Base-by-base conservation (phyloP, 2,888 invertebrate species). In the Megaustenia siamemsis region DNA sequence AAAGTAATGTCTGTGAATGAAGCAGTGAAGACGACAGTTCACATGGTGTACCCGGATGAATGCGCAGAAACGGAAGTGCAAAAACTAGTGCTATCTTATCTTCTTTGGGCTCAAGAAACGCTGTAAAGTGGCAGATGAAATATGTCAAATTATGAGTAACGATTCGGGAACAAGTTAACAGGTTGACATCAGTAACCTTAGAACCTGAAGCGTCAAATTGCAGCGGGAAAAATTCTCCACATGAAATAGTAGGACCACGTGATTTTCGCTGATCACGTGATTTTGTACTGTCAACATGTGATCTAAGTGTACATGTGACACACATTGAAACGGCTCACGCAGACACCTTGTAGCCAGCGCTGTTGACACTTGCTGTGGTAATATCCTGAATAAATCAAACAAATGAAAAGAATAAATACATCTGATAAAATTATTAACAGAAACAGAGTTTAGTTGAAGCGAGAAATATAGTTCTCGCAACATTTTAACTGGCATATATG, bases 261-360 rank as follows among this genome's bases (percentile, higher is more conserved):
- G 71, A 73, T 45, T 73, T n/a, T 21, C 73, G 73, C 49, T 73
- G 45, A 73, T 49, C 32, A 73, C 73, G 49, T 73, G 49, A 49
- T 73, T 49, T 28, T n/a, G 45, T 49, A 32, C 49, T 73, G 73
- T 73, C 73, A 49, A 49, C 73, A 5, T 15, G 49, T 32, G 32
- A 73, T 73, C 73, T 73, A 8, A 32, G 18, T 21, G 49, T 49
- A 73, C 49, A 73, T 24, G 35, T 18, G 73, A 73, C 49, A 18
- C 73, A 73, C 73, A 73, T 73, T 73, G 49, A 73, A 49, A 32
- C 71, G 49, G 73, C 45, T 73, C 73, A 49, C 18, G 15, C 49
- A 49, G 49, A 21, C 18, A 73, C 32, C 45, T 32, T 49, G 73
- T 24, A 49, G 28, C 28, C 49, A 49, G 32, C 12, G 28, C 21